A percentile compares a stretch with the other conserved stretches of the same genome.
These are phyloP conservation scores for Girardinus metallicus DNA, from an alignment of 2,797 vertebrate genomes.

Conservation along the genomic window DNA sequence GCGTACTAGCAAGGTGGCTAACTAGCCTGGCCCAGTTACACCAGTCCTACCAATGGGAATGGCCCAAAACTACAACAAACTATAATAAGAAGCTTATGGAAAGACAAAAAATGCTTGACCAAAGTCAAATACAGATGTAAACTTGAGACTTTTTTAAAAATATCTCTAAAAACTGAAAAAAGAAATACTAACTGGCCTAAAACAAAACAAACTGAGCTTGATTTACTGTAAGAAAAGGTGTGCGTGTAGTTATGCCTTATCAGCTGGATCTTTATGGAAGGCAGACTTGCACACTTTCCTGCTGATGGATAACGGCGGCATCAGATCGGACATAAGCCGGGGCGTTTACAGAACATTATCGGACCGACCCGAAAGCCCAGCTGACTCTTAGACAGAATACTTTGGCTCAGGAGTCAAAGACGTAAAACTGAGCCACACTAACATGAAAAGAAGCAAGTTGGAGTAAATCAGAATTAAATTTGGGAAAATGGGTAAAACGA, in stretches of 20 bases:
- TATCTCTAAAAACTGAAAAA: background rate
- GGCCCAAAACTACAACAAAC: background rate
- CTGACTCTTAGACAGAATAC: conserved; percentile 7
- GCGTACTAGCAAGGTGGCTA: background rate
- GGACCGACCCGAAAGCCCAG: conserved; percentile 23
- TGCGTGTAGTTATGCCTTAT: background rate
- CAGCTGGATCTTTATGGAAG: background rate
- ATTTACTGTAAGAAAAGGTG: background rate
- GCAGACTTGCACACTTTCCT: background rate
- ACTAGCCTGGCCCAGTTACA: background rate
- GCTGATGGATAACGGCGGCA: conserved; percentile 31
- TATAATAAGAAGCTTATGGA: background rate
- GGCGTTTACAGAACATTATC: conserved; percentile 49
- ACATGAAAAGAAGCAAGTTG: background rate
- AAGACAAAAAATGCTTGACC: background rate
- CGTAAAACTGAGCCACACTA: background rate
- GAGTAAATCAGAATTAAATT: background rate
- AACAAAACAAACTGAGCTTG: background rate
- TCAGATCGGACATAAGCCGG: conserved; percentile 37
- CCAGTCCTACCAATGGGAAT: background rate
- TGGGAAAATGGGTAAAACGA: background rate
- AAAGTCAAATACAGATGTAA: background rate
- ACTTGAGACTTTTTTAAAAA: background rate
- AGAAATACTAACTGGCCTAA: background rate
- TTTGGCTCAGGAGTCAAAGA: conserved; percentile 1